Evolutionary conservation across 1,140 invertebrate genomes (phyloP).

Genomic region (Drosophila serrata): DNA sequence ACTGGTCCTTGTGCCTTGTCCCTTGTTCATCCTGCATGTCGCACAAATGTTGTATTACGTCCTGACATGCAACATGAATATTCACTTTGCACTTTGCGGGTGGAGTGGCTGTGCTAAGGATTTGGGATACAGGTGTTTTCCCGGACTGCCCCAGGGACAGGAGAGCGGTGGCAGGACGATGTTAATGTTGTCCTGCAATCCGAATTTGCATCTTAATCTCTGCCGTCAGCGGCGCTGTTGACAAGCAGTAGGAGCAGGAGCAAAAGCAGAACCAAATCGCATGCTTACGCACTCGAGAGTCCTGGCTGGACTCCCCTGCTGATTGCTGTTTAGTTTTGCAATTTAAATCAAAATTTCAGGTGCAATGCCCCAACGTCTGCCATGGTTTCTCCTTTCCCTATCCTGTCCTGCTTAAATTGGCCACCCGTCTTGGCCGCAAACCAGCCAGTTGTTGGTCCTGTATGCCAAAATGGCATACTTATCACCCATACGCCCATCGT

Average conservation of each 20-base stretch:
- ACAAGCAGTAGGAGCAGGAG: constrained; percentile 45
- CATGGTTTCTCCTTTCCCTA: not conserved
- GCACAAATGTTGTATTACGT: constrained; percentile 81
- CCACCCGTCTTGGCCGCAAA: constrained; percentile 13
- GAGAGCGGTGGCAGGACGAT: not conserved
- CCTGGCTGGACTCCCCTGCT: constrained; percentile 36
- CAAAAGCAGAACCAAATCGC: constrained; percentile 53
- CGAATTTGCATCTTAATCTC: constrained; percentile 83
- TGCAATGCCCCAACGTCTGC: constrained; percentile 42
- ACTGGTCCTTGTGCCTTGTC: constrained; percentile 7
- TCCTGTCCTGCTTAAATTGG: constrained; percentile 23
- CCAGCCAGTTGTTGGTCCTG: not conserved
- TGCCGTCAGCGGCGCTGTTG: constrained; percentile 77
- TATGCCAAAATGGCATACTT: constrained; percentile 32
- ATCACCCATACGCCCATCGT: constrained; percentile 16
- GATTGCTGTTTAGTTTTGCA: constrained; percentile 83
- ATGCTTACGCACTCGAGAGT: constrained; percentile 62
- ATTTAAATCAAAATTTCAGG: constrained; percentile 79
- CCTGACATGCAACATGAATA: constrained; percentile 83
- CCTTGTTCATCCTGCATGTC: constrained; percentile 49
- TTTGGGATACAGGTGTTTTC: constrained; percentile 78
- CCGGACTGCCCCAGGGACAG: constrained; percentile 30
- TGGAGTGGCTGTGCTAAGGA: constrained; percentile 54
- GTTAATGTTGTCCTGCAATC: constrained; percentile 55
- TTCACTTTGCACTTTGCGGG: constrained; percentile 80